Evolutionary conservation across 1,140 invertebrate species (phyloP).

Genomic region (Aphelinus atriplicis): DNA sequence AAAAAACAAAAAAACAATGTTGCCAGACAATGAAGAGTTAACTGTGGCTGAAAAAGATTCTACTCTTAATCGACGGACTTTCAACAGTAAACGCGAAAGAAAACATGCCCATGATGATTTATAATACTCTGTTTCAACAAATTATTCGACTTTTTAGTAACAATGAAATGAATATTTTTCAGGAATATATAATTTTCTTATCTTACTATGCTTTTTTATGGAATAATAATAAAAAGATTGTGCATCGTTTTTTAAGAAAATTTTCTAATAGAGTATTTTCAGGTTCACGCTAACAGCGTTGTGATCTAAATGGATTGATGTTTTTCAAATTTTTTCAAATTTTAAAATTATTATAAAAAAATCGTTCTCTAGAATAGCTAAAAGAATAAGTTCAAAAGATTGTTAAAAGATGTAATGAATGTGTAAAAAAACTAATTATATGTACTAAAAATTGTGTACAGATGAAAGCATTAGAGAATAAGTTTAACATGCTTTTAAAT

Average conservation of each 20-base stretch:
- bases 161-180: slow-evolving; percentile 11
- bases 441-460: slow-evolving; percentile 40
- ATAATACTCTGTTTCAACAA: slow-evolving; percentile 44
- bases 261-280: not conserved
- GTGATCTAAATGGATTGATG: not conserved
- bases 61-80: slow-evolving; percentile 4
- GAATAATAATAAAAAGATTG: not conserved
- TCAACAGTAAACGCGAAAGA: slow-evolving; percentile 22
- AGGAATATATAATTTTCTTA: slow-evolving; percentile 12
- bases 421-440: slow-evolving; percentile 28
- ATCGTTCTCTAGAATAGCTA: slow-evolving; percentile 24
- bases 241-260: not conserved
- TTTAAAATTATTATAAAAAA: too few species aligned
- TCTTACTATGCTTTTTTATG: not conserved
- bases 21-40: not conserved
- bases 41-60: not conserved
- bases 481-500: slow-evolving; percentile 31
- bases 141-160: slow-evolving; percentile 5
- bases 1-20: not conserved
- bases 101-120: slow-evolving; percentile 52
- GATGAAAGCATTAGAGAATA: slow-evolving; percentile 42
- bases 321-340: too few species aligned
- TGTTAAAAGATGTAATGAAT: slow-evolving; percentile 37
- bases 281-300: slow-evolving; percentile 15
- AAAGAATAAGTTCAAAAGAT: slow-evolving; percentile 18